Evolutionary conservation across 1,140 invertebrate species (phyloP).

Genomic region (Drosophila serrata): DNA sequence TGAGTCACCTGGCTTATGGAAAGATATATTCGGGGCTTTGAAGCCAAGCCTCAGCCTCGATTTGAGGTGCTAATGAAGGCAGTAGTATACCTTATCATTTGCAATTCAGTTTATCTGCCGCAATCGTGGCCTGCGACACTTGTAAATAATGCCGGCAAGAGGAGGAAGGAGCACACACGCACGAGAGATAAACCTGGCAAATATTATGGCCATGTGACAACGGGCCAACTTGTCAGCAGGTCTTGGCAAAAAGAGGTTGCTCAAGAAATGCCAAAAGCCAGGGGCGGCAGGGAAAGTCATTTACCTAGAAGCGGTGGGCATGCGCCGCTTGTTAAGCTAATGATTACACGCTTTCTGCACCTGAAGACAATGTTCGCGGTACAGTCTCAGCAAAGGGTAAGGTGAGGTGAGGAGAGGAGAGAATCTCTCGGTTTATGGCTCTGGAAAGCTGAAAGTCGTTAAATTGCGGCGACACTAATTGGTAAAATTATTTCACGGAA

Average conservation of each 20-base stretch:
- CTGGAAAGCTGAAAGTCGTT: slow-evolving; percentile 39
- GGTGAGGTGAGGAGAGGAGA: too few relatives aligned
- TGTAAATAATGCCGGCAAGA: slow-evolving; percentile 70
- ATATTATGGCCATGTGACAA: slow-evolving; percentile 69
- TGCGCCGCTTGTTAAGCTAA: slow-evolving; percentile 71
- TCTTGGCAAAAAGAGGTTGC: slow-evolving; percentile 23
- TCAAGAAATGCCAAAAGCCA: slow-evolving; percentile 32
- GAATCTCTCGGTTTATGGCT: slow-evolving; percentile 17
- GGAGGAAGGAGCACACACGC: too few relatives aligned
- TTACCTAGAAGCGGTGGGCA: slow-evolving; percentile 39
- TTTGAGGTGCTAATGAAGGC: slow-evolving; percentile 38
- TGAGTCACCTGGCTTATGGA: slow-evolving; percentile 57
- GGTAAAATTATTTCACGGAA: slow-evolving; percentile 21
- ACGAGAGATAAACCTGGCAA: slow-evolving; percentile 66
- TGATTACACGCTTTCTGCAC: slow-evolving; percentile 75
- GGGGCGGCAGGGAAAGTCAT: slow-evolving; percentile 12
- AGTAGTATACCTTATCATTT: slow-evolving; percentile 22
- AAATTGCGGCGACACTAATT: slow-evolving; percentile 21
- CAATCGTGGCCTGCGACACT: slow-evolving; percentile 51
- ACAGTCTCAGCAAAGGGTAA: slow-evolving; percentile 40
- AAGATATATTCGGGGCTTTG: slow-evolving; percentile 6
- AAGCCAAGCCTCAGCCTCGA: slow-evolving; percentile 12
- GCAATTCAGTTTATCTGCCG: slow-evolving; percentile 51
- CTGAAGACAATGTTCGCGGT: slow-evolving; percentile 29
- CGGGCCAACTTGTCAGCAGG: slow-evolving; percentile 55